Evolutionary conservation across 37 sponge, comb jelly and placozoan genomes (phyloP), one percentile per base, ranked within the genome.

Genomic region (Beroe ovata): DNA sequence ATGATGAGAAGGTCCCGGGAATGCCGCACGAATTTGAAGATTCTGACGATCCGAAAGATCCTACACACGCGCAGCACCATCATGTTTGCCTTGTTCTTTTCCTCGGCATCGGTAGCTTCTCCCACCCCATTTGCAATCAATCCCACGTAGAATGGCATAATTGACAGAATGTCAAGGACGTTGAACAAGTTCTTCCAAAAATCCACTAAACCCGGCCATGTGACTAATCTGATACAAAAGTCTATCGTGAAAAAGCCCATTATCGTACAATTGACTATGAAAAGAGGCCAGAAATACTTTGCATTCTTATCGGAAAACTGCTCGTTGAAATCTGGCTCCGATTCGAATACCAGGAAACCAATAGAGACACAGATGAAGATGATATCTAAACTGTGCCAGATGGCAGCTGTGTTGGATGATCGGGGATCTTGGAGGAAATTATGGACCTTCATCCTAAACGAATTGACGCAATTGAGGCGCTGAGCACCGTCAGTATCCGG

Each of bases 101-200:
- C 54, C 6, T 25, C 38, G 20, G 36, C 36, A 34, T 35, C 38
- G 8, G 3, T 25, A 38, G 4, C 20, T 25, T 69, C 38, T 1
- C 39, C 38, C 3, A n/a, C 47, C 4, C 47, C 84, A 3, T 41
- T 36, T 3, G 38, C 84, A 25, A 77, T 77, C 26, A 77, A 42
- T 6, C 38, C 38, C 47, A 77, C 84, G 47, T 77, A 77, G 28
- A 77, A 77, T 1, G 84, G 84, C 25, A 77, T 6, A 25, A 77
- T 77, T 2, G 84, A 77, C 26, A 77, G 47, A 42, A 77, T 42
- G 54, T 77, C 84, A 6, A 77, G 41, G 11, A 77, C 84, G 84
- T 77, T 77, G 84, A 77, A 77, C 3, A 77, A 36, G 38, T 77
- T 77, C 22, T 77, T 77, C 84, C 84, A 77, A 35, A 77, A 77